phyloP scores from a whole-genome alignment of 2,113 vertebrate genomes.

The Fukomys damarensis region DNA sequence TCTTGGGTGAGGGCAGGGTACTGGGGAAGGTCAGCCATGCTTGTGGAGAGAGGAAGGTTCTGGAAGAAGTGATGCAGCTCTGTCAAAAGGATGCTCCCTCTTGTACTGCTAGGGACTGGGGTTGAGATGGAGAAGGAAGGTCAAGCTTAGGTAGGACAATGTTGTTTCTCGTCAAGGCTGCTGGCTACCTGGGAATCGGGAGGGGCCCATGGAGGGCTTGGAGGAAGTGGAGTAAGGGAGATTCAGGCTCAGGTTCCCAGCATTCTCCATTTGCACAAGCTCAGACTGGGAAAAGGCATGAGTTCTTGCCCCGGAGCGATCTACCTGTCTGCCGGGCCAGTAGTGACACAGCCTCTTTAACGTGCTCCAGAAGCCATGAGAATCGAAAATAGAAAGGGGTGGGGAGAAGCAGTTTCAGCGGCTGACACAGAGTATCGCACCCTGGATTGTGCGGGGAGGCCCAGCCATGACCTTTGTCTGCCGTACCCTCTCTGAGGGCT shows the following conservation, averaged over 20 bases:
- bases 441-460: neutral
- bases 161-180: neutral
- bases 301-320: neutral
- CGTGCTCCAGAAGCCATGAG: neutral
- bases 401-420: neutral
- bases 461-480: neutral
- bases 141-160: neutral
- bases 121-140: neutral
- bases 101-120: neutral
- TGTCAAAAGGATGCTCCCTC: neutral
- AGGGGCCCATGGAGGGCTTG: too few relatives aligned
- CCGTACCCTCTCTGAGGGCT: neutral
- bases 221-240: neutral
- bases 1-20: neutral
- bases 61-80: neutral
- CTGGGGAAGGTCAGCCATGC: rapidly evolving
- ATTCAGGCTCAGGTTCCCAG: rapidly evolving
- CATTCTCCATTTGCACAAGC: neutral
- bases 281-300: neutral
- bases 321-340: neutral
- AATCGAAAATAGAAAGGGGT: neutral
- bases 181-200: neutral
- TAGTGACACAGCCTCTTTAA: neutral
- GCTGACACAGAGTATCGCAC: neutral
- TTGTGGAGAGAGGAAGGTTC: neutral